These are phyloP conservation scores for Melanargia galathea DNA, from an alignment of 2,888 invertebrate genomes.

Conservation along the genomic window DNA sequence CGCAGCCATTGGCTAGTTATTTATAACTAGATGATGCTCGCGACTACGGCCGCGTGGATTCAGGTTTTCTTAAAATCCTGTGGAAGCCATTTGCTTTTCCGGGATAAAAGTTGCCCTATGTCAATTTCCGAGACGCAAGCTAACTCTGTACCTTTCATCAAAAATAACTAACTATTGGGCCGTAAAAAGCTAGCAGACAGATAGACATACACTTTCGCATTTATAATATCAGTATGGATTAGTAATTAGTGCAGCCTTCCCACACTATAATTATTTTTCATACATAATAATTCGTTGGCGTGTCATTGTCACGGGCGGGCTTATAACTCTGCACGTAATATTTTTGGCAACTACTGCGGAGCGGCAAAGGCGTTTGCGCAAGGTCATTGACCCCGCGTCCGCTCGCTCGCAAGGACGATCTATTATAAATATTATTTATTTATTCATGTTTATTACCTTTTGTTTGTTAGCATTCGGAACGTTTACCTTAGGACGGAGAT, in stretches of 20 bases:
- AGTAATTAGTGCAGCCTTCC: neutral
- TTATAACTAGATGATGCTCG: neutral
- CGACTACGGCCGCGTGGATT: neutral
- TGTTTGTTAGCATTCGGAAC: neutral
- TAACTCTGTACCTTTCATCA: too few species aligned
- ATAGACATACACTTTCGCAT: neutral
- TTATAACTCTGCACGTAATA: slow-evolving; percentile 6
- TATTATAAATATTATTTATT: slow-evolving; percentile 18
- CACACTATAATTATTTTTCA: neutral
- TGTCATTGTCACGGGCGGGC: slow-evolving; percentile 11
- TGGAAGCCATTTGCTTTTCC: neutral
- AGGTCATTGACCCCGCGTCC: slow-evolving; percentile 13
- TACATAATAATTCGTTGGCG: neutral
- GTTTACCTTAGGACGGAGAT: neutral
- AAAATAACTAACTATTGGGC: too few species aligned
- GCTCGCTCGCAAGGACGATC: slow-evolving; percentile 10
- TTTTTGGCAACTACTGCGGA: neutral
- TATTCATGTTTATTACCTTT: slow-evolving; percentile 21
- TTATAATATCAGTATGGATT: neutral
- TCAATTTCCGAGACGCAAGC: too few species aligned
- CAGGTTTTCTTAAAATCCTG: neutral
- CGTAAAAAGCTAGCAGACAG: neutral
- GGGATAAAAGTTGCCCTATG: too few species aligned
- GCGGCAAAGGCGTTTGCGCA: neutral
- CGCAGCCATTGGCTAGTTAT: too few species aligned